A percentile compares a stretch with the other conserved stretches of the same genome.
Conservation (phyloP, 2,113 vertebrate species). For the Recurvirostra avosetta region DNA sequence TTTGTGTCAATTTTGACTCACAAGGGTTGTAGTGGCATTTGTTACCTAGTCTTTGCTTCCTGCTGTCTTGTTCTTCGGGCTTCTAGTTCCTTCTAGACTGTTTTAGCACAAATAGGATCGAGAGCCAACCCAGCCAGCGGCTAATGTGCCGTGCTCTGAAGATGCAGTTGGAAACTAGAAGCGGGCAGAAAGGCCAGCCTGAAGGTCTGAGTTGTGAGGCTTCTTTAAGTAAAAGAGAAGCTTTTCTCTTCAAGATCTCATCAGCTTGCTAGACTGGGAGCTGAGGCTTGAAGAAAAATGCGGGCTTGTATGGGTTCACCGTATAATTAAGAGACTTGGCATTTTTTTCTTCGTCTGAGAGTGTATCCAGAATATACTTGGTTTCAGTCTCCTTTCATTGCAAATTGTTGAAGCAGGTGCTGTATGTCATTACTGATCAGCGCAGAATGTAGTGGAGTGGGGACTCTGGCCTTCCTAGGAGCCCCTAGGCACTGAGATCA, state of each 20-base stretch:
- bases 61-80: neutral
- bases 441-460: neutral
- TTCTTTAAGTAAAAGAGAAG: neutral
- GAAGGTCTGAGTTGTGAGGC: neutral
- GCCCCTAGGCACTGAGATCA: conserved; percentile 11
- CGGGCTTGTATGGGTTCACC: neutral
- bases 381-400: neutral
- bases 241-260: neutral
- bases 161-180: neutral
- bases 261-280: neutral
- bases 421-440: conserved; percentile 12
- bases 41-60: neutral
- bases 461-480: conserved; percentile 11
- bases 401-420: conserved; percentile 22
- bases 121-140: neutral
- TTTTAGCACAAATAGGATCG: neutral
- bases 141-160: neutral
- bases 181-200: neutral
- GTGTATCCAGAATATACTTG: neutral
- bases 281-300: neutral
- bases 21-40: neutral
- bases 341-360: neutral
- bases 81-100: neutral
- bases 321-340: neutral
- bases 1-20: neutral